phyloP scores from a whole-genome alignment of 2,888 invertebrate genomes.

The Euzophera pinguis region DNA sequence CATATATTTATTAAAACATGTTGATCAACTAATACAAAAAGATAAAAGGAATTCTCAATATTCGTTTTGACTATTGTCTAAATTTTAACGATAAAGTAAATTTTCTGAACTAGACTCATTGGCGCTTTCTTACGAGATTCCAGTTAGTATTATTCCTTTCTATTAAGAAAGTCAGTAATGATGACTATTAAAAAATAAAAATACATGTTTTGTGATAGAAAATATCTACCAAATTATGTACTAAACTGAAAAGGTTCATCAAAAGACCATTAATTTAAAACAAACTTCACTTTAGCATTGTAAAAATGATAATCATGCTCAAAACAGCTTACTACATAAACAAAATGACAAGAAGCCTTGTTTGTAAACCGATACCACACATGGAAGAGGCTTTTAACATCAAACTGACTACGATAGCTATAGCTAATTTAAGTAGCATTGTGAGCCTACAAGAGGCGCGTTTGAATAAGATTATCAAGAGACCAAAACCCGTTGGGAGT shows the following conservation, averaged over 20 bases:
- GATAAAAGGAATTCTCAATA: no score
- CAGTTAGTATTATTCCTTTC: no score
- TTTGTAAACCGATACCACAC: slow-evolving; percentile 57
- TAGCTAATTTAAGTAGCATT: slow-evolving; percentile 80
- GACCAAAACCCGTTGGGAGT: slow-evolving; percentile 75
- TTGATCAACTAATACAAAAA: no score
- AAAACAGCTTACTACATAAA: slow-evolving; percentile 42
- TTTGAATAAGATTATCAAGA: slow-evolving; percentile 76
- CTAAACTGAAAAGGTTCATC: slow-evolving; percentile 29
- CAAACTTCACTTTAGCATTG: slow-evolving; percentile 33
- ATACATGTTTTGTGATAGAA: no score
- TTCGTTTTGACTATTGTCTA: no score
- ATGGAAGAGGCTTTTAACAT: slow-evolving; percentile 49
- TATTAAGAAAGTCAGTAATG: no score
- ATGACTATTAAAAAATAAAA: no score
- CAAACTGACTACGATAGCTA: slow-evolving; percentile 58
- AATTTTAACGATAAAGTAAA: no score
- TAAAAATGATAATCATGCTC: slow-evolving; percentile 41
- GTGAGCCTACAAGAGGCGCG: slow-evolving; percentile 69
- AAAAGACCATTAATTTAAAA: slow-evolving; percentile 51
- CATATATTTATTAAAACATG: no score
- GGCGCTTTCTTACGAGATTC: no score
- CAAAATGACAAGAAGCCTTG: slow-evolving; percentile 51
- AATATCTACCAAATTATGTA: not conserved
- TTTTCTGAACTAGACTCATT: no score